Evolutionary conservation across 2,797 vertebrate species (phyloP), one percentile per base, ranked within the genome.

Genomic region (Poecilia gillii): DNA sequence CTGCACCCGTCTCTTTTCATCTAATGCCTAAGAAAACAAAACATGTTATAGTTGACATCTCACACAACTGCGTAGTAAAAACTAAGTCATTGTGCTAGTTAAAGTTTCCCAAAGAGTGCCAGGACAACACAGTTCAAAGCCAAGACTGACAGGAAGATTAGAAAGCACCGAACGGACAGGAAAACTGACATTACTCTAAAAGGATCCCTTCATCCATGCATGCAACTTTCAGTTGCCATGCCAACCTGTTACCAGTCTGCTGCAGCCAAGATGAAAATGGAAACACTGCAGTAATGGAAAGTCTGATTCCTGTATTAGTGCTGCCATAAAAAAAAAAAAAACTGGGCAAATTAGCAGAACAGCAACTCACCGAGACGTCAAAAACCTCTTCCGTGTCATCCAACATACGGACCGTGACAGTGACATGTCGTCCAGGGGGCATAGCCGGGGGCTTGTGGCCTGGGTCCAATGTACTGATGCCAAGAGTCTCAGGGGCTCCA

Each of bases 391-490:
- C 97, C 0, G 97, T 97, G 90, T 99, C 97, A 73, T 99, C 98
- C 95, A 99, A 91, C 97, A 99, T 97, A 81, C 97, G 97, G 90
- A 99, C 97, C 91, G 97, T 97, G 94, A 99, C 90, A 88, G 97
- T 96, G 89, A 97, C 77, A 1, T 96, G 96, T 45, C 98, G 97
- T 77, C 99, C 99, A 0, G 98, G 93, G 80, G 98, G 97, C 81
- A 97, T 97, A 45, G 92, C 75, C 0, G 97, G 97, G 0, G 95
- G 96, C 87, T 96, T 97, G 93, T 96, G 97, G 53, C 97, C 97
- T 0, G 97, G 97, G 92, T 98, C 99, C 95, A 99, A 92, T 7
- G 99, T 99, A 89, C 99, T 99, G 96, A 99, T 97, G 87, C 98
- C 98, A 90, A 97, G 95, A 74, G 97, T 98, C 89, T 99, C 98